Evolutionary conservation across 2,888 invertebrate genomes (phyloP).

Genomic region (Sarcophaga caerulescens): DNA sequence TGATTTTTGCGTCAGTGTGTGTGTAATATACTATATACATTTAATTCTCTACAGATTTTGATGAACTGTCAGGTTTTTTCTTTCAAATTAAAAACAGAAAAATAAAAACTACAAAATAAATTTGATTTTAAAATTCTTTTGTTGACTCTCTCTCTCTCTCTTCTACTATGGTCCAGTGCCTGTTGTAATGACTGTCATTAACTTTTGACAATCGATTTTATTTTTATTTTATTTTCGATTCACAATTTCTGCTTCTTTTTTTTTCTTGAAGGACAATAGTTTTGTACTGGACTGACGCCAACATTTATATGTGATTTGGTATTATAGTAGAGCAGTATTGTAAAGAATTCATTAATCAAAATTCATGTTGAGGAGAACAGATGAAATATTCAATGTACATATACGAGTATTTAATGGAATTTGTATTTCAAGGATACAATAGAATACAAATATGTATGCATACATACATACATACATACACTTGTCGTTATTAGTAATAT

Average conservation of each 20-base stretch:
- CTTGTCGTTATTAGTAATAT: neutral
- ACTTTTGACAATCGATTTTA: slow-evolving; percentile 68
- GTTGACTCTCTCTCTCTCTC: slow-evolving; percentile 56
- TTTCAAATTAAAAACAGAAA: neutral
- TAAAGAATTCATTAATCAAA: slow-evolving; percentile 61
- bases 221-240: neutral
- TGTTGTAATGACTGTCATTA: slow-evolving; percentile 70
- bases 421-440: slow-evolving; percentile 46
- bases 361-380: slow-evolving; percentile 1
- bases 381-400: slow-evolving; percentile 44
- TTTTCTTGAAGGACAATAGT: slow-evolving; percentile 55
- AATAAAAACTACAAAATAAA: slow-evolving; percentile 1
- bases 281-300: slow-evolving; percentile 63
- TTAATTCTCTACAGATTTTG: slow-evolving; percentile 60
- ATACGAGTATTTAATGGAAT: slow-evolving; percentile 35
- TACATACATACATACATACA: no score
- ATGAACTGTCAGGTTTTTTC: slow-evolving; percentile 64
- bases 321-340: neutral
- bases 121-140: slow-evolving; percentile 48
- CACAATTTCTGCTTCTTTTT: neutral
- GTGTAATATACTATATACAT: slow-evolving; percentile 6
- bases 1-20: slow-evolving; percentile 35
- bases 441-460: neutral
- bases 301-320: slow-evolving; percentile 17
- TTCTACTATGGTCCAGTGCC: slow-evolving; percentile 51